Evolutionary conservation across 2,888 invertebrate genomes (phyloP).

Genomic region (Meta bourneti): DNA sequence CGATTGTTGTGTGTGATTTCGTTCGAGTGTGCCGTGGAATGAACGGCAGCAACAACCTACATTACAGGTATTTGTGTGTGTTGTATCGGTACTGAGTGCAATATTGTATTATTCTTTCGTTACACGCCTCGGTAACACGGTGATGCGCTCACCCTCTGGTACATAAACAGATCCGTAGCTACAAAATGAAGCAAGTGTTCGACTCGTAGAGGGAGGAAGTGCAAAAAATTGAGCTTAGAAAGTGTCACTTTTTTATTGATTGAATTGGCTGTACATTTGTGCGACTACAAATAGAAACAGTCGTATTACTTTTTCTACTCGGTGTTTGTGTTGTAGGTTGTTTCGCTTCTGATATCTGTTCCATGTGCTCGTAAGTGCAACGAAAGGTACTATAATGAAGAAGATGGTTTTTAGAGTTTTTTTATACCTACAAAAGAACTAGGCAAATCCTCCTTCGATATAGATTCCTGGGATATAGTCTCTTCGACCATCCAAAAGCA

Average conservation of each 20-base stretch:
- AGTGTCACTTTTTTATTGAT: not conserved
- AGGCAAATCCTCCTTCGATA: too few species aligned
- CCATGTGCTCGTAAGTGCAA: not conserved
- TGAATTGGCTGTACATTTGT: not conserved
- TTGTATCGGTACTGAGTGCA: not conserved
- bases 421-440: too few species aligned
- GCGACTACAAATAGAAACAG: not conserved
- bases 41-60: not conserved
- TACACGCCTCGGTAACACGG: too few species aligned
- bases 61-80: slow-evolving; percentile 25
- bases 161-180: not conserved
- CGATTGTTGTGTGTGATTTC: not conserved
- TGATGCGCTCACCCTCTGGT: not conserved
- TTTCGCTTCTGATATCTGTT: not conserved
- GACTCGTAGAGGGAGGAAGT: slow-evolving; percentile 21
- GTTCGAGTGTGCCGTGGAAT: not conserved
- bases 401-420: not conserved
- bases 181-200: slow-evolving; percentile 38
- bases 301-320: not conserved
- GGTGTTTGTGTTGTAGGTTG: slow-evolving; percentile 20
- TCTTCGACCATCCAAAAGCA: too few species aligned
- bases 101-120: not conserved
- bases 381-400: not conserved
- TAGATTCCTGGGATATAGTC: too few species aligned
- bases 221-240: slow-evolving; percentile 7